Percentiles rank a stretch among this genome's conserved stretches.
These are phyloP conservation scores for Balearica regulorum DNA, from an alignment of 2,797 vertebrate genomes.

Conservation along the genomic window DNA sequence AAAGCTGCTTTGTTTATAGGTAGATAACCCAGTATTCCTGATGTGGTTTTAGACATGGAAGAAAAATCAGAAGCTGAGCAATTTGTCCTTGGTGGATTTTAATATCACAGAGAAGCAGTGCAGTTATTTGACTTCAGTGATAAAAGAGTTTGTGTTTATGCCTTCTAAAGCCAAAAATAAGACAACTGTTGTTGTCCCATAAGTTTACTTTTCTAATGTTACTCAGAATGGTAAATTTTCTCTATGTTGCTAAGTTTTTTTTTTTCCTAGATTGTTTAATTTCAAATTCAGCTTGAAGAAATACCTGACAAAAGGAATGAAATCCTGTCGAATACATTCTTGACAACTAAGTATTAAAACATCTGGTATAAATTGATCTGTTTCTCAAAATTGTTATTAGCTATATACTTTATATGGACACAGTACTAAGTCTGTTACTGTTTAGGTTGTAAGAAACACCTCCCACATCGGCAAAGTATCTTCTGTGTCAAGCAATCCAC, in stretches of 20 bases:
- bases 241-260: background rate
- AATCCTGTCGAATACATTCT: background rate
- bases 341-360: background rate
- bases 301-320: background rate
- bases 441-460: slow-evolving; percentile 85
- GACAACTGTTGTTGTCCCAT: background rate
- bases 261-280: background rate
- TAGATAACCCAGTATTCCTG: background rate
- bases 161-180: background rate
- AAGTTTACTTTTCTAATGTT: background rate
- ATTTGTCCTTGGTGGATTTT: background rate
- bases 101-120: background rate
- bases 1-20: background rate
- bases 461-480: slow-evolving; percentile 82
- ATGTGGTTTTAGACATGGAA: background rate
- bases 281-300: background rate
- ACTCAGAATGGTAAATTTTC: background rate
- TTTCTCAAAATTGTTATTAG: background rate
- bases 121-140: background rate
- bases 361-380: background rate
- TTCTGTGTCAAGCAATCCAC: slow-evolving; percentile 70
- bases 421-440: slow-evolving; percentile 17
- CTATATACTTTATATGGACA: background rate
- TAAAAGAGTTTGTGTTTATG: background rate
- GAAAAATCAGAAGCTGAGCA: background rate